Base-by-base conservation (phyloP, 1,140 invertebrate genomes). In the Pantala flavescens region DNA sequence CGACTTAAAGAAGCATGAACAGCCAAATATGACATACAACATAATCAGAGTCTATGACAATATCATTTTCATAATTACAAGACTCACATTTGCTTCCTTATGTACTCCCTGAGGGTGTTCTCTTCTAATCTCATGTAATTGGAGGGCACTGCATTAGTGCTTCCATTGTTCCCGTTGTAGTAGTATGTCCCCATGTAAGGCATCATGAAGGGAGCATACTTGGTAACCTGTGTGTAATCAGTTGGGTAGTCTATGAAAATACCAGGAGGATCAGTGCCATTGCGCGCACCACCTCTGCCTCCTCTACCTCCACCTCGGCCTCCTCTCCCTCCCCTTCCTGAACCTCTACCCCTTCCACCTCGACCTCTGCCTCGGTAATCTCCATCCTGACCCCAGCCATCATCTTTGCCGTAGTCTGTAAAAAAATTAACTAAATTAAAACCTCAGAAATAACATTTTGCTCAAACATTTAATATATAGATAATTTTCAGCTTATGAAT, bases 81-180 rank as follows among this genome's bases (percentile, higher is more conserved):
- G 77, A 87, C 88, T 90, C 83, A 93, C 91, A 94, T 92, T 85
- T 94, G 92, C 79, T 93, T 93, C 79, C 88, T 90, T 76, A 95
- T 90, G 77, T 90, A 89, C 76, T 93, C 91, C 80, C 92, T 93
- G 2, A 94, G 81, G 36, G 85, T 87, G 7, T 82, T 79, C 72
- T 84, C 83, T 78, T 89, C 86, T 74, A 87, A 76, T 78, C 84
- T 85, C 75, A 84, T 76, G 77, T 85, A 86, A 77, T 81, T 86
- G 49, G 82, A 79, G 73, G 49, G 49, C 16, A 21, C 49, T 63
- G 49, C n/a, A 19, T 16, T 19, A 63, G 1, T 63, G 14, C 49
- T 21, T 19, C 49, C 49, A 63, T 19, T 21, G 49, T 63, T 63
- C 49, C 82, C 83, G 79, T 86, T 85, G 79, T 84, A 88, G 78